Evolutionary conservation across 2,113 vertebrate species (phyloP).

Genomic region (Myiozetetes cayanensis): DNA sequence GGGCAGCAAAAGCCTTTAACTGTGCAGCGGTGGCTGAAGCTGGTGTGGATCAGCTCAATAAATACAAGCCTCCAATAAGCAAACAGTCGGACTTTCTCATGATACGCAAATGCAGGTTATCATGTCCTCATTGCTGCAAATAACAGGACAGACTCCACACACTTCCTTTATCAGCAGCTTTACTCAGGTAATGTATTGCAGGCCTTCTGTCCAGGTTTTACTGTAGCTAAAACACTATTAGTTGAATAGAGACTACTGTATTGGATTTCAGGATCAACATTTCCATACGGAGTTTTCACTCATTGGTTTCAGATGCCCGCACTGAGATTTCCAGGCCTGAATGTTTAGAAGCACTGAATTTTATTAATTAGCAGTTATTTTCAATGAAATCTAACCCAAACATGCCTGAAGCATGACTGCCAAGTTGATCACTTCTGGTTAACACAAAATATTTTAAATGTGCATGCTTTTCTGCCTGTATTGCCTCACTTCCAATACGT

Average conservation of each 20-base stretch:
- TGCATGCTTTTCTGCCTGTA: neutral
- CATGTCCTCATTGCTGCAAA: neutral
- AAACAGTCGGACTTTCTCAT: neutral
- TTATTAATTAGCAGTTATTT: neutral
- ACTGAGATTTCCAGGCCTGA: neutral
- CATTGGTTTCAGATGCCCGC: neutral
- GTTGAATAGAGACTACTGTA: neutral
- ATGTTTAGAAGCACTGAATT: neutral
- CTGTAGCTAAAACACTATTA: neutral
- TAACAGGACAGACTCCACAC: neutral
- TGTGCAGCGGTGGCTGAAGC: neutral
- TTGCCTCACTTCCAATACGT: neutral
- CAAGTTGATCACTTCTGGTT: neutral
- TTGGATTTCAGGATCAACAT: neutral
- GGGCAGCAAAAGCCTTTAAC: neutral
- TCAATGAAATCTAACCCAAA: neutral
- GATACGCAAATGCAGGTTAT: neutral
- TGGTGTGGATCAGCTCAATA: rapidly evolving
- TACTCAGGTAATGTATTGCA: neutral
- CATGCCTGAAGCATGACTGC: neutral
- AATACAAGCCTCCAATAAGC: rapidly evolving
- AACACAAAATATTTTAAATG: neutral
- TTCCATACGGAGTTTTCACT: neutral
- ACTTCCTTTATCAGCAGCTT: neutral
- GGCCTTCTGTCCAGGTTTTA: neutral